These are phyloP conservation scores for Phylloscopus whistleri DNA, from an alignment of 2,113 vertebrate species.

Conservation along the genomic window DNA sequence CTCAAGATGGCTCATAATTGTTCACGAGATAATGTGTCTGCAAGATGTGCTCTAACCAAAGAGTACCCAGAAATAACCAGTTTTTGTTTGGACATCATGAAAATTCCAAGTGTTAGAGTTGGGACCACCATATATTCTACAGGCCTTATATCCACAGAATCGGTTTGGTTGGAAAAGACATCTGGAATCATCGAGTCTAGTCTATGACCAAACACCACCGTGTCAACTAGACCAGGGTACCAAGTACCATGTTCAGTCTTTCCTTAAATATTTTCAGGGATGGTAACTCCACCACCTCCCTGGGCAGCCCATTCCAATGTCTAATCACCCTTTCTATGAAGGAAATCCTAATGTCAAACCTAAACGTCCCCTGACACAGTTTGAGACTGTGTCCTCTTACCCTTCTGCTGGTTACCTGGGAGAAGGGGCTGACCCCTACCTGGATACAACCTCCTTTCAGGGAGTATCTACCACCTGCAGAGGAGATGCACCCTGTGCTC, in stretches of 20 bases:
- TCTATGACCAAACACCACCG: accelerated
- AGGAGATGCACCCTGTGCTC: background rate
- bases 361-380: background rate
- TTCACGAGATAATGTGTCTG: background rate
- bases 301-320: background rate
- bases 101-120: background rate
- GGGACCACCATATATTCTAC: background rate
- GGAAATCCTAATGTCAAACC: background rate
- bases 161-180: background rate
- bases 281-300: background rate
- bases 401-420: accelerated
- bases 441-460: background rate
- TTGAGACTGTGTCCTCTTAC: background rate
- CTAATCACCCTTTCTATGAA: background rate
- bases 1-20: background rate
- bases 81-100: background rate
- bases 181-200: background rate
- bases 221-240: background rate
- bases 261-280: background rate
- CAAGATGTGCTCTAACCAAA: background rate
- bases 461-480: background rate
- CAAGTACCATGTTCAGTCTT: background rate
- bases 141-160: background rate
- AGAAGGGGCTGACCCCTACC: background rate
- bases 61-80: background rate